Conservation (phyloP, 2,888 invertebrate genomes). For the Brenthis hecate region DNA sequence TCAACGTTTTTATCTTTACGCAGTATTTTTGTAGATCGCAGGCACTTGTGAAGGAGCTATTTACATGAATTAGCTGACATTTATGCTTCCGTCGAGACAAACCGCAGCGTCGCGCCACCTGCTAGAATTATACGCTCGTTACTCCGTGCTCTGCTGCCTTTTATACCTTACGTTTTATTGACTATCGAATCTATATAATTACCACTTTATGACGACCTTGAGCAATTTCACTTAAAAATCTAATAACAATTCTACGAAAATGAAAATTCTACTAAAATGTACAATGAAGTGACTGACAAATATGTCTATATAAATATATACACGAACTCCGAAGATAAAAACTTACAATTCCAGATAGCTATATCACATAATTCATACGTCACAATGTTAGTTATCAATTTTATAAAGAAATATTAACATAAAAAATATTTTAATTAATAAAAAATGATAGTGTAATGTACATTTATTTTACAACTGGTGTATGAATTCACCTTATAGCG, state of each 20-base stretch:
- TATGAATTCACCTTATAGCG: background rate
- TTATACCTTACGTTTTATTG: conserved; percentile 42
- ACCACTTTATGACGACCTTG: background rate
- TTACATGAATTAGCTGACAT: conserved; percentile 79
- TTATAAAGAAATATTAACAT: too few species aligned
- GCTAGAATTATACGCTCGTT: conserved; percentile 78
- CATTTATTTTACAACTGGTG: background rate
- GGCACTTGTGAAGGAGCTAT: conserved; percentile 61
- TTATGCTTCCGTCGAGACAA: conserved; percentile 76
- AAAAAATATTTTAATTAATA: too few species aligned
- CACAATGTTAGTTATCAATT: too few species aligned
- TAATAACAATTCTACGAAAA: background rate
- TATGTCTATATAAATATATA: too few species aligned
- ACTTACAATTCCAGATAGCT: too few species aligned
- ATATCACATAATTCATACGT: too few species aligned
- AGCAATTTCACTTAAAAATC: background rate
- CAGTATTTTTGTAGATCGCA: conserved; percentile 52
- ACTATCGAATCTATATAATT: conserved; percentile 21
- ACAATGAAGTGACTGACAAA: too few species aligned
- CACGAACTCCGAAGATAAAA: too few species aligned
- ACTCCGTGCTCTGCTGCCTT: conserved; percentile 65
- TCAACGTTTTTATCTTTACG: conserved; percentile 5
- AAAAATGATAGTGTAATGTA: background rate
- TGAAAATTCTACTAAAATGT: background rate
- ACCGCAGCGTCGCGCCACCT: conserved; percentile 71